phyloP scores from a whole-genome alignment of 2,113 vertebrate genomes.

The Oryzias curvinotus region DNA sequence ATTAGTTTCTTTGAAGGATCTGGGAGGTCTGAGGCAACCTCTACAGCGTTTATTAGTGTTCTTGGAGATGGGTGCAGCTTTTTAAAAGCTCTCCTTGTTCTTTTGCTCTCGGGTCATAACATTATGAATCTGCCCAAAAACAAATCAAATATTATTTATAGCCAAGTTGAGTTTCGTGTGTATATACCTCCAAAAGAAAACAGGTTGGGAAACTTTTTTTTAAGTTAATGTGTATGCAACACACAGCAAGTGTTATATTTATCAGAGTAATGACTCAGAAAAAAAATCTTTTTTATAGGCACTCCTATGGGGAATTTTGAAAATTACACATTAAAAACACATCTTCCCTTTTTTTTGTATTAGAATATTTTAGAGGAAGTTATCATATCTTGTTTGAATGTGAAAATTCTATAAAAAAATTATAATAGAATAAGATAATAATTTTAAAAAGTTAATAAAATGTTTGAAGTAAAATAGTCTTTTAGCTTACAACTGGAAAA shows the following conservation, averaged over 20 bases:
- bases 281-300: neutral
- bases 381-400: neutral
- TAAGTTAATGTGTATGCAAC: neutral
- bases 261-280: neutral
- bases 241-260: constrained; percentile 5
- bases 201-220: neutral
- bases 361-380: too few relatives aligned
- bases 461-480: constrained; percentile 38
- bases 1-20: constrained; percentile 98
- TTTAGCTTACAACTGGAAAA: constrained; percentile 40
- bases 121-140: constrained; percentile 49
- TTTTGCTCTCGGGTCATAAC: constrained; percentile 67
- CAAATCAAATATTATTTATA: constrained; percentile 29
- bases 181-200: constrained; percentile 11
- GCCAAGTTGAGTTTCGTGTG: constrained; percentile 13
- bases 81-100: constrained; percentile 64
- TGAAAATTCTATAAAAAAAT: constrained; percentile 7
- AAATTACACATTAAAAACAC: neutral
- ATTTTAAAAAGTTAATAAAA: constrained; percentile 22
- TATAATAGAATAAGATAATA: constrained; percentile 9
- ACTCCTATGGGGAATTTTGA: neutral
- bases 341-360: neutral
- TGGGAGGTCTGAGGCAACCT: constrained; percentile 90
- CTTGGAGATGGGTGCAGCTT: constrained; percentile 59
- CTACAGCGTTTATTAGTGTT: constrained; percentile 76